Base-by-base conservation (phyloP, 1,140 invertebrate genomes). In the Popillia japonica region DNA sequence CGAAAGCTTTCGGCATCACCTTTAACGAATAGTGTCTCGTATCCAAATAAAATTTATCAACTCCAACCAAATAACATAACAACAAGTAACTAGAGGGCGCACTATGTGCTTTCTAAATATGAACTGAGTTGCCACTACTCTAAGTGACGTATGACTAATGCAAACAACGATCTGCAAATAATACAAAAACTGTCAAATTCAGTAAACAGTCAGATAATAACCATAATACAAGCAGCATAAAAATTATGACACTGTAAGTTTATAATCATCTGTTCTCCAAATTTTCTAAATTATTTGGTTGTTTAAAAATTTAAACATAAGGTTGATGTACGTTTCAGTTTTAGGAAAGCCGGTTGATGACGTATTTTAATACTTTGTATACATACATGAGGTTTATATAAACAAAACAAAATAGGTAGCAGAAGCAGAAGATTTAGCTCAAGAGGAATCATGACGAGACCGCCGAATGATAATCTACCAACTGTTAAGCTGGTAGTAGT, bases 401-500 rank as follows among this genome's bases (percentile, higher is more conserved):
- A 76, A 40, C 23, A 27, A 41, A 76, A 27, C 78, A 79, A 75
- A 79, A 79, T 79, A 79, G 78, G 75, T 79, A 79, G 78, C 78
- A 76, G 61, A 79, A 76, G 80, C 64, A 81, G 79, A 81, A 68
- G 75, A 73, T 77, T 77, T 68, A 76, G 72, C 64, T 79, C 81
- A 72, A 81, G 81, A 81, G 75, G 78, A 44, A 81, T 81, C 42
- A 86, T 86, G 86, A 87, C 93, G 17, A 91, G 91, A 72, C 92
- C 94, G 23, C 94, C 94, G 76, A 81, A 93, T 87, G 94, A 96
- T 83, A 95, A 95, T 85, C 89, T 96, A 77, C 91, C 93, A 59
- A 95, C 94, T 80, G 96, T 95, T 82, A 97, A 96, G 87, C 85
- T 97, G 79, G 95, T 97, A 55, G 95, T 97, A 34, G 96, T 97